Evolutionary conservation across 2,888 invertebrate species (phyloP).

Genomic region (Aricia artaxerxes): DNA sequence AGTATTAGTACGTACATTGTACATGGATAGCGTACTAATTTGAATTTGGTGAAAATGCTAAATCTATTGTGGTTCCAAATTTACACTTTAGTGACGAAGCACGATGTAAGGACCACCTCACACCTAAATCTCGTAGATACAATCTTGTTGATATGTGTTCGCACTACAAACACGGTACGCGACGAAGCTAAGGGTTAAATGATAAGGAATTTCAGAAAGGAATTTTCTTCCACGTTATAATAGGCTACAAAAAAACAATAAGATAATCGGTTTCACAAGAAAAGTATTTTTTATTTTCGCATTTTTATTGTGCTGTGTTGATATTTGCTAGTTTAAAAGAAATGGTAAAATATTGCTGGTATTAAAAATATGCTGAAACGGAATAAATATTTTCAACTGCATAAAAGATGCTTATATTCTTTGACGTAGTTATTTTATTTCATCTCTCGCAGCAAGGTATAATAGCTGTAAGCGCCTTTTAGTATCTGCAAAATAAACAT

Average conservation of each 20-base stretch:
- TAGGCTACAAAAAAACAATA: no score
- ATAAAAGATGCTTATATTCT: neutral
- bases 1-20: no score
- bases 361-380: neutral
- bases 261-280: no score
- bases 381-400: neutral
- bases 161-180: neutral
- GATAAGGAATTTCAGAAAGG: neutral
- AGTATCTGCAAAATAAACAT: slow-evolving; percentile 21
- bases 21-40: no score
- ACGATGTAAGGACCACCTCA: neutral
- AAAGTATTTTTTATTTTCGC: no score
- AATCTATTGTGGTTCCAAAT: neutral
- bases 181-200: slow-evolving; percentile 1
- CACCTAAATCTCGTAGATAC: neutral
- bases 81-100: neutral
- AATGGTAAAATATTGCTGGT: neutral
- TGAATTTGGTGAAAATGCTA: no score
- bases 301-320: no score
- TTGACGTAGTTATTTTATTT: neutral
- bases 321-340: neutral
- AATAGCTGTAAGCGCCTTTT: slow-evolving; percentile 25
- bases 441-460: slow-evolving; percentile 21
- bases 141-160: neutral
- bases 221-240: neutral